phyloP scores from a whole-genome alignment of 2,113 vertebrate genomes.

The Todiramphus saurophagus region DNA sequence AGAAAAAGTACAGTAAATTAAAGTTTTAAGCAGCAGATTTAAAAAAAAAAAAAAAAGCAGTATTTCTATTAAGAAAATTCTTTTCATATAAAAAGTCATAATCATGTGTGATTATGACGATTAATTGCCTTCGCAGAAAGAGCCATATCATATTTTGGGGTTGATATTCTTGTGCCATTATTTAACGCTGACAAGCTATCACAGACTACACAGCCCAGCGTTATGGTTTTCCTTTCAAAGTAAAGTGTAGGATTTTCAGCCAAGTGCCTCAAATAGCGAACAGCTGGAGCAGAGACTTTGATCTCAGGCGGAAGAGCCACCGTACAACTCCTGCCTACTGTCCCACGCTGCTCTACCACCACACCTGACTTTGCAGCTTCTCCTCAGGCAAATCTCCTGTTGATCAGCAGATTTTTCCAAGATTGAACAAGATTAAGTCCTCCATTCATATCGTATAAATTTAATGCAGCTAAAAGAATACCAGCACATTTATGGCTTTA shows the following conservation, averaged over 20 bases:
- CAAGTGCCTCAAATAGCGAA: not conserved
- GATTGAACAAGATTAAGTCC: not conserved
- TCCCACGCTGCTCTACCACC: rapidly evolving
- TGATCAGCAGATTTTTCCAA: not conserved
- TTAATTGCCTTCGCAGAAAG: not conserved
- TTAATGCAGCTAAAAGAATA: not conserved
- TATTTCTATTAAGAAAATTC: not conserved
- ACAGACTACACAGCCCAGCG: not conserved
- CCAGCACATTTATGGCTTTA: not conserved
- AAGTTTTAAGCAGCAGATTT: not conserved
- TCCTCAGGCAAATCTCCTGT: not conserved
- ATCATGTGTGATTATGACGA: not conserved
- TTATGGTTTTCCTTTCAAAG: not conserved
- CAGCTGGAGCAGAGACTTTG: not conserved
- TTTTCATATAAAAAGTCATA: not conserved
- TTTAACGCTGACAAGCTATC: not conserved
- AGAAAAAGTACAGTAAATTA: not conserved
- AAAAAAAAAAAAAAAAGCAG: not conserved
- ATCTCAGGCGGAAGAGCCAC: not conserved
- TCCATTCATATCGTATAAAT: rapidly evolving
- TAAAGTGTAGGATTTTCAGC: not conserved
- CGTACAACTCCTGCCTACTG: not conserved
- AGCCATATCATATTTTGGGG: not conserved
- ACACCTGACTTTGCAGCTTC: not conserved
- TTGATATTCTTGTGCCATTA: not conserved